Evolutionary conservation across 2,888 invertebrate species (phyloP).

Genomic region (Tyria jacobaeae): DNA sequence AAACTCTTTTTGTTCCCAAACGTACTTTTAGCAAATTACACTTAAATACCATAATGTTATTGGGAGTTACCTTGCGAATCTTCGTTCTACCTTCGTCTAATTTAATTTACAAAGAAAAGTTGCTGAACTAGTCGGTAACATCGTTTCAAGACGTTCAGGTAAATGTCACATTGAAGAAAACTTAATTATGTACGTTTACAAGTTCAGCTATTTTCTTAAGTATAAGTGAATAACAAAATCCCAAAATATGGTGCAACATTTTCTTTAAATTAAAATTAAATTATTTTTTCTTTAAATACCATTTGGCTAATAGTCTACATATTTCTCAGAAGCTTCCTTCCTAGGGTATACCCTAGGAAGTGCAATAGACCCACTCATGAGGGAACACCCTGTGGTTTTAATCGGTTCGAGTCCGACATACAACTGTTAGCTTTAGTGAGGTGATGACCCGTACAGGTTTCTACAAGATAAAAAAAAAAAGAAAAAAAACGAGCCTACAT

Average conservation of each 20-base stretch:
- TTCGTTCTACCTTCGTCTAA: slow-evolving; percentile 1
- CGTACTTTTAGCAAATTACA: neutral
- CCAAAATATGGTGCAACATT: neutral
- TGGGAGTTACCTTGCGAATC: neutral
- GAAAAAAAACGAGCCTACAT: too few relatives aligned
- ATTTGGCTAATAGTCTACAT: too few relatives aligned
- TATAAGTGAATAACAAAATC: neutral
- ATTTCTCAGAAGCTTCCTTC: too few relatives aligned
- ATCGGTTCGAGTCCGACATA: too few relatives aligned
- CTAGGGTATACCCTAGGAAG: too few relatives aligned
- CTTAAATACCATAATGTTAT: neutral
- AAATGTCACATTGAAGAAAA: slow-evolving; percentile 2
- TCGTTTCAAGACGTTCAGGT: slow-evolving; percentile 1
- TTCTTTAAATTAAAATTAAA: neutral
- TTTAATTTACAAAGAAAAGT: slow-evolving; percentile 9
- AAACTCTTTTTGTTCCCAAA: too few relatives aligned
- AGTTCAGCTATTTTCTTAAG: neutral
- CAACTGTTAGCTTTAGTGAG: too few relatives aligned
- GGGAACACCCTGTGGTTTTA: too few relatives aligned
- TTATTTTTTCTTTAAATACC: too few relatives aligned
- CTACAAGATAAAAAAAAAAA: too few relatives aligned
- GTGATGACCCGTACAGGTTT: too few relatives aligned
- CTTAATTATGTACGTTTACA: neutral
- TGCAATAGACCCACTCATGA: too few relatives aligned
- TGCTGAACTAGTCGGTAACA: neutral